These are phyloP conservation scores for Alaudala cheleensis DNA, from an alignment of 2,113 vertebrate species.

Conservation along the genomic window DNA sequence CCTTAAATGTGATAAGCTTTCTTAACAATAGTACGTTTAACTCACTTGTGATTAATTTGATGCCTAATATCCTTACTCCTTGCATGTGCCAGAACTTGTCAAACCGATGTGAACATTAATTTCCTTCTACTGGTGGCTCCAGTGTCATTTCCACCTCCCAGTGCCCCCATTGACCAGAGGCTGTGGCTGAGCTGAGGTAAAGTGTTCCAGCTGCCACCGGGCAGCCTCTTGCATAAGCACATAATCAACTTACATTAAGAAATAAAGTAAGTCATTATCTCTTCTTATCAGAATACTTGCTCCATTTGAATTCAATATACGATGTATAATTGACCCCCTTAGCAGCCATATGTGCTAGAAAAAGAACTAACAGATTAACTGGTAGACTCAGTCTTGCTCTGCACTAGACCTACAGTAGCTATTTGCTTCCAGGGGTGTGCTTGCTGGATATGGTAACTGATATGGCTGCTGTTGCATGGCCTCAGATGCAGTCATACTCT, in stretches of 20 bases:
- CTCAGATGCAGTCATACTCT: background rate
- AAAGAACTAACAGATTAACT: background rate
- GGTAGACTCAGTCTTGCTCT: background rate
- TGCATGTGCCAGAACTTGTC: background rate
- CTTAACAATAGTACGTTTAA: background rate
- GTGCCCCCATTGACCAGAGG: background rate
- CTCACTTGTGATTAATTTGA: background rate
- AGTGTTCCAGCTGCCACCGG: background rate
- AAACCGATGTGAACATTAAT: background rate
- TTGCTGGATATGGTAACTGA: background rate
- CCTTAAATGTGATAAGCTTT: background rate
- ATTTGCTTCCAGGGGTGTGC: rapidly evolving
- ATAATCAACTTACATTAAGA: conserved; percentile 48
- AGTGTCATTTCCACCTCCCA: background rate
- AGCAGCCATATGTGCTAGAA: background rate
- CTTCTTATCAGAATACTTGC: background rate
- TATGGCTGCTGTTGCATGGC: background rate
- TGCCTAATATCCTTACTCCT: background rate
- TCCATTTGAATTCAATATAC: background rate
- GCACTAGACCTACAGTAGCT: background rate
- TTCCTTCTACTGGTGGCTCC: background rate
- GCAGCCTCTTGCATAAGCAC: conserved; percentile 26
- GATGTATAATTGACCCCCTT: background rate
- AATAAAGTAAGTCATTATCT: conserved; percentile 2
- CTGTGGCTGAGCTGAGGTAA: background rate